Base-by-base conservation (phyloP, 2,888 invertebrate genomes). In the Hydrotaea diabolus region DNA sequence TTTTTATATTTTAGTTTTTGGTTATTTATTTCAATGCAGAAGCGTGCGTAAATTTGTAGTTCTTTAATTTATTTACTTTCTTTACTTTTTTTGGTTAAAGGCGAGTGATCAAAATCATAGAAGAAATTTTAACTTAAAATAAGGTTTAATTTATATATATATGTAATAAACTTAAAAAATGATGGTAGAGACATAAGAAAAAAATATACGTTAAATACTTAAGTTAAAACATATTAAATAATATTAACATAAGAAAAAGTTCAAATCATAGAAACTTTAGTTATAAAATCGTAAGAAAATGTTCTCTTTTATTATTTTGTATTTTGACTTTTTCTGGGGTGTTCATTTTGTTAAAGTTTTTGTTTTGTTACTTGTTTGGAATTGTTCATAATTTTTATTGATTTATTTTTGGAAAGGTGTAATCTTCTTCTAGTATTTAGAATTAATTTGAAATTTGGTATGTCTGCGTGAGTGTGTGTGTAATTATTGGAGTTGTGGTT, bases 41-140 rank as follows among this genome's bases (percentile, higher is more conserved):
- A 92, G 91, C 92, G 92, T 91, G 91, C 92, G 89, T 88, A 86
- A 87, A 85, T 88, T 90, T 87, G 75, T 73, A 85, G 86, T 86
- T 86, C 88, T 86, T 87, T 79, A 80, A 31, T 31, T 31, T 4
- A 31, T 31, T 31, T 31, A 4, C 7, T 83, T 84, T 83, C 64
- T 77, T 69, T 55, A 19, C 59, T 77, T 74, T 81, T 72, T 74
- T 88, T 80, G 59, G 80, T 82, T 87, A 85, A 85, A 80, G 78
- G 82, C 66, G 79, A 79, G 78, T 78, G 80, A 85, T 85, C 62
- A 73, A 85, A 86, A 74, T 46, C 64, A 69, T 74, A 75, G 82
- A 36, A 77, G 59, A 85, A n/a, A 87, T 85, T 86, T 85, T 74
- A 79, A 87, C 85, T 85, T 85, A 59, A 86, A 87, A 88, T 86